Evolutionary conservation across 2,888 invertebrate genomes (phyloP).

Genomic region (Petrolisthes cinctipes): DNA sequence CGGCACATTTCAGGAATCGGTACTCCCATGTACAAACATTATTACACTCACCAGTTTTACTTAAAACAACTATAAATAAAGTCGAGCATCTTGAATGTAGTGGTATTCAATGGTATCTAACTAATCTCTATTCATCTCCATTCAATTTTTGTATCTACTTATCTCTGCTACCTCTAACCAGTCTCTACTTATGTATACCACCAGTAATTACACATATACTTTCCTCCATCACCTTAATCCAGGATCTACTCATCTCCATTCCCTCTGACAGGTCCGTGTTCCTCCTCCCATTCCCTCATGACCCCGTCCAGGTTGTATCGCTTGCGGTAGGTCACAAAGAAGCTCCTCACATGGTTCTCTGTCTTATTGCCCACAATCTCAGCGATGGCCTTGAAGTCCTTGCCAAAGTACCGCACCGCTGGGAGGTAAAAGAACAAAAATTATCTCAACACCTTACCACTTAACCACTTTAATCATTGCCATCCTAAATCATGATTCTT

Average conservation of each 20-base stretch:
- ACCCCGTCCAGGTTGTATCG: slow-evolving; percentile 89
- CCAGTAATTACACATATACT: not conserved
- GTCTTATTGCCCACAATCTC: slow-evolving; percentile 95
- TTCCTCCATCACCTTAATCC: not conserved
- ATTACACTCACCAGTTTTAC: too few relatives aligned
- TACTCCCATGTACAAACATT: too few relatives aligned
- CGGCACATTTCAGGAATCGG: too few relatives aligned
- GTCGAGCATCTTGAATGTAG: too few relatives aligned
- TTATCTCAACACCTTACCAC: not conserved
- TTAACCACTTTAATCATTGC: not conserved
- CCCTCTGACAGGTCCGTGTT: slow-evolving; percentile 74
- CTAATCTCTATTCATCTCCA: too few relatives aligned
- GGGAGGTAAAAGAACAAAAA: slow-evolving; percentile 35
- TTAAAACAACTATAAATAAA: too few relatives aligned
- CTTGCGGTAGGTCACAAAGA: slow-evolving; percentile 91
- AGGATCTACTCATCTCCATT: slow-evolving; percentile 39
- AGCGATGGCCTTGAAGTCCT: slow-evolving; percentile 93
- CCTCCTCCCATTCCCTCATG: slow-evolving; percentile 86
- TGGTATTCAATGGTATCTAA: too few relatives aligned
- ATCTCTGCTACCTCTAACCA: too few relatives aligned
- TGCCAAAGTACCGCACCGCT: slow-evolving; percentile 78
- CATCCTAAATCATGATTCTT: not conserved
- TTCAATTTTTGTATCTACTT: too few relatives aligned
- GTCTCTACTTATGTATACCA: not conserved
- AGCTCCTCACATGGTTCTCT: slow-evolving; percentile 90